Evolutionary conservation across 2,888 invertebrate species (phyloP), one percentile per base, ranked within the genome.

Genomic region (Bombylius discolor): DNA sequence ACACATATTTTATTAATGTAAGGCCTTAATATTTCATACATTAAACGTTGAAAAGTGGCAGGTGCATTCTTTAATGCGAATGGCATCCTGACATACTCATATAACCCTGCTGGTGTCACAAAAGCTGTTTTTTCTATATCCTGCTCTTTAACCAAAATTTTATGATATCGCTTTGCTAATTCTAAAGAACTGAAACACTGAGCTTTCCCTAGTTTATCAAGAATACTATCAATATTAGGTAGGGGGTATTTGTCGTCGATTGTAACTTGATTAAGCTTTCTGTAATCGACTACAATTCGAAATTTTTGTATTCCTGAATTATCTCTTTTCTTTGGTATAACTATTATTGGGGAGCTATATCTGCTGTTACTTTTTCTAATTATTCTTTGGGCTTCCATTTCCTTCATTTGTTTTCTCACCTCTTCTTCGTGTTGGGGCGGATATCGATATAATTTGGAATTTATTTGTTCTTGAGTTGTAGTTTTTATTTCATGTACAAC

Each of bases 51-150:
- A 44, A 58, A 58, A 13, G 58, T 59, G 13, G 52, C 39, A 2
- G 58, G 57, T 32, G 58, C 60, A 45, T 58, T 58, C 31, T 57
- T 58, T 31, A 53, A 51, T 1, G 55, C 54, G 23, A 59, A 60
- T 23, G 58, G 56, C 60, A 59, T 61, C 31, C 59, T 48, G 4
- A 58, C 47, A 58, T 53, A 61, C 54, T 61, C 59, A 53, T 57
- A 61, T 39, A 59, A 47, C 34, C 58, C 58, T 4, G 36, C 31
- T 55, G 54, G 59, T 31, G 59, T 55, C 1, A 57, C 57, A 48
- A 58, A 58, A 36, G 60, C 60, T 9, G 58, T 60, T 57, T 61
- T 60, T 34, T 60, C 56, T 39, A 61, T 58, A 52, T 60, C 59
- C 31, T 59, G 32, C 47, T 56, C 55, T 23, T 47, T 57, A 45